Evolutionary conservation across 2,113 vertebrate genomes (phyloP).

Genomic region (Scomber colias): DNA sequence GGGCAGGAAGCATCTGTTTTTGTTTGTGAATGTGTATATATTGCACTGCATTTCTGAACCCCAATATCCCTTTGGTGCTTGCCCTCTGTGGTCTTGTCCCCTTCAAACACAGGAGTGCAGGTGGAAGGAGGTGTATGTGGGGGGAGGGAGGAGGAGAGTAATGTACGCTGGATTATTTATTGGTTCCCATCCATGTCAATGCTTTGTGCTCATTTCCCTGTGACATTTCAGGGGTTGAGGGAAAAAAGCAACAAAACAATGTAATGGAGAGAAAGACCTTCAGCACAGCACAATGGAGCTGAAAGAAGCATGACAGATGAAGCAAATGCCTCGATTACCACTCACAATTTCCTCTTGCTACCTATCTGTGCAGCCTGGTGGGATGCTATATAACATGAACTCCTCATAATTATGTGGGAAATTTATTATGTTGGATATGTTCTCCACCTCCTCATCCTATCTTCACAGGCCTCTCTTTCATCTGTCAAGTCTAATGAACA

Average conservation of each 20-base stretch:
- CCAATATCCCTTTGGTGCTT: constrained; percentile 15
- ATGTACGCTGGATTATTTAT: constrained; percentile 80
- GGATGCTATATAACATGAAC: constrained; percentile 20
- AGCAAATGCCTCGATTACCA: constrained; percentile 75
- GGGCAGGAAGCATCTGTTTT: background rate
- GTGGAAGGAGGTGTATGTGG: constrained; percentile 26
- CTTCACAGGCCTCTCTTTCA: constrained; percentile 73
- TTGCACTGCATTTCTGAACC: constrained; percentile 13
- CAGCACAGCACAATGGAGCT: constrained; percentile 60
- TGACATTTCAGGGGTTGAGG: constrained; percentile 78
- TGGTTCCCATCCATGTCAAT: constrained; percentile 70
- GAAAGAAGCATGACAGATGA: constrained; percentile 70
- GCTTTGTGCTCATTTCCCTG: constrained; percentile 72
- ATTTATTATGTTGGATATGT: constrained; percentile 50
- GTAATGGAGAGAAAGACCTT: constrained; percentile 76
- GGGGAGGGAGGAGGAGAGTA: constrained; percentile 19
- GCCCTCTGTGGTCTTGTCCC: constrained; percentile 44
- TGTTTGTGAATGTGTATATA: constrained; percentile 25
- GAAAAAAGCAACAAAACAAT: constrained; percentile 72
- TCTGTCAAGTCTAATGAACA: constrained; percentile 87
- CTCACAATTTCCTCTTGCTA: constrained; percentile 41
- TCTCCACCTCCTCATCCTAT: constrained; percentile 41
- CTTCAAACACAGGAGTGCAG: constrained; percentile 32
- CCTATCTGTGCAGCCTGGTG: constrained; percentile 49
- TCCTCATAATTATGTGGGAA: constrained; percentile 43